phyloP scores from a whole-genome alignment of 53 echinoderm and acorn worm species.

The Henricia sp. region DNA sequence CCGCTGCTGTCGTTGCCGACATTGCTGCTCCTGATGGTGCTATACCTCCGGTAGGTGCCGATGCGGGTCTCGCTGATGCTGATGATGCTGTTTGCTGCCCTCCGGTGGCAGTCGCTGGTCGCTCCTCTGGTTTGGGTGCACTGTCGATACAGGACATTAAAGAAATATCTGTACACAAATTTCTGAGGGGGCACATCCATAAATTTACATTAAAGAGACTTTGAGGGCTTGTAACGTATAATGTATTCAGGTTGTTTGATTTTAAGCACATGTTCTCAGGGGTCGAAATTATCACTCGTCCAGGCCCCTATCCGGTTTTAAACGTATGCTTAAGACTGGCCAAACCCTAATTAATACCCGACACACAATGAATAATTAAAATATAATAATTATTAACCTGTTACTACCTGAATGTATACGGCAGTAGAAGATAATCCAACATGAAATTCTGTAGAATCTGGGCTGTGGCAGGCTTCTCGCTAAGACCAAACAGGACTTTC shows the following conservation, averaged over 20 bases:
- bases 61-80: constrained; percentile 29
- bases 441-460: constrained; percentile 84
- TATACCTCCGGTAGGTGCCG: constrained; percentile 60
- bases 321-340: no score
- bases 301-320: no score
- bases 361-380: no score
- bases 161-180: no score
- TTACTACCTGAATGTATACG: constrained; percentile 84
- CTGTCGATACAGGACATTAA: no score
- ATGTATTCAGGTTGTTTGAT: background rate
- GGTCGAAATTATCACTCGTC: no score
- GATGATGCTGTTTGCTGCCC: constrained; percentile 42
- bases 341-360: no score
- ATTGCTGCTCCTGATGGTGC: constrained; percentile 18
- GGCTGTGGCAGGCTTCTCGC: constrained; percentile 78
- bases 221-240: no score
- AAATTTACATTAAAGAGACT: no score
- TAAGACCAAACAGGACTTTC: constrained; percentile 82
- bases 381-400: no score
- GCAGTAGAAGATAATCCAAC: constrained; percentile 87
- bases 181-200: no score
- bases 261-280: no score
- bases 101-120: constrained; percentile 36
- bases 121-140: constrained; percentile 35
- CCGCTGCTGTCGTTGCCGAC: constrained; percentile 21